These are phyloP conservation scores for Synaphobranchus kaupii DNA, from an alignment of 2,797 vertebrate species.

Conservation along the genomic window DNA sequence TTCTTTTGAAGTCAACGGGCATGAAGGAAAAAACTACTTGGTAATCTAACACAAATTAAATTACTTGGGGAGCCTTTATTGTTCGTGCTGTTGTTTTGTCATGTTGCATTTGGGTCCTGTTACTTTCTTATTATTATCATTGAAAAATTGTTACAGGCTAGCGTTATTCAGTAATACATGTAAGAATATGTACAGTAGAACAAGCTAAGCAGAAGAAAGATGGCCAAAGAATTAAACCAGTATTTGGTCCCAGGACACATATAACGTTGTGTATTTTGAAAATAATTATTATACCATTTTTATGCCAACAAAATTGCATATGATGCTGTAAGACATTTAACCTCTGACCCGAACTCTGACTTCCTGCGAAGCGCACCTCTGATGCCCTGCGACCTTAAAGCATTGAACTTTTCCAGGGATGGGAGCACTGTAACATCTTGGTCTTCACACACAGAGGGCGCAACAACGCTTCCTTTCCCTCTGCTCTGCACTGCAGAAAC, in stretches of 20 bases:
- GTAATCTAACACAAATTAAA: not conserved
- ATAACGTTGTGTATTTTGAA: not conserved
- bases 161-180: not conserved
- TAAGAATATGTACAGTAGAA: not conserved
- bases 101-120: not conserved
- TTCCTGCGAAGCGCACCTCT: not conserved
- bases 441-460: slow-evolving; percentile 27
- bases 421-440: slow-evolving; percentile 9
- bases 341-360: slow-evolving; percentile 22
- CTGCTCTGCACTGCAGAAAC: not conserved
- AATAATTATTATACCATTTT: not conserved
- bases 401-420: not conserved
- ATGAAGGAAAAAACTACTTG: not conserved
- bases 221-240: too few species aligned
- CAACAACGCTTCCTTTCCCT: slow-evolving; percentile 31
- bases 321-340: not conserved
- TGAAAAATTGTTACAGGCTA: too few species aligned
- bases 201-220: not conserved
- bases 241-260: too few species aligned
- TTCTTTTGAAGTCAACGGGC: not conserved
- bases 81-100: not conserved
- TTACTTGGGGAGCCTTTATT: not conserved
- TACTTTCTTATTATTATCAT: not conserved
- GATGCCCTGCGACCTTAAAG: slow-evolving; percentile 8
- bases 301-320: not conserved